Percentiles rank a stretch among this genome's conserved stretches.
These are phyloP conservation scores for Oreochromis spilurus DNA, from an alignment of 2,113 vertebrate genomes.

Conservation along the genomic window DNA sequence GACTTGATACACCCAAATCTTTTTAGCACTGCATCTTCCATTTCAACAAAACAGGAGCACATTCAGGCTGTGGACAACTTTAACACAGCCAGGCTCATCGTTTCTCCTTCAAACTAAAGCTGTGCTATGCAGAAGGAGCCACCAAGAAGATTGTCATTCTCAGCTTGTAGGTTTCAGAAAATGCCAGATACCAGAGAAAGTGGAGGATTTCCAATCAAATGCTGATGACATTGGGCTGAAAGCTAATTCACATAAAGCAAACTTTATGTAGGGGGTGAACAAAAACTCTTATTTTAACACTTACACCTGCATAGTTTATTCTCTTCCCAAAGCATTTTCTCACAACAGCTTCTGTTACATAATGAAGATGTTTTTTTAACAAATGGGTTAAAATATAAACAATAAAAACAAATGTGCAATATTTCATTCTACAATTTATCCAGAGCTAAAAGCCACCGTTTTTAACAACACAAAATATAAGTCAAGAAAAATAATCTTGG, in stretches of 20 bases:
- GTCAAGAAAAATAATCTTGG: slow-evolving; percentile 15
- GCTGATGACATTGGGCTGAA: slow-evolving; percentile 4
- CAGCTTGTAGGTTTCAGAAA: background rate
- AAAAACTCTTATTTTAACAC: slow-evolving; percentile 21
- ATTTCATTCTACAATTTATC: slow-evolving; percentile 64
- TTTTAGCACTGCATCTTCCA: background rate
- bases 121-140: slow-evolving; percentile 5
- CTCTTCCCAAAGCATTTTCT: slow-evolving; percentile 49
- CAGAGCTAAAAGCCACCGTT: slow-evolving; percentile 58
- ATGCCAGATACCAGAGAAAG: background rate
- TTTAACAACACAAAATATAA: slow-evolving; percentile 28
- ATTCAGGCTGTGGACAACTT: background rate
- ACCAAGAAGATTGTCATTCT: slow-evolving; percentile 42
- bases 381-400: slow-evolving; percentile 55
- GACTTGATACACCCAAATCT: background rate
- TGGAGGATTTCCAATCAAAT: background rate
- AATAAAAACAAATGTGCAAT: slow-evolving; percentile 64
- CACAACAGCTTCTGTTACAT: slow-evolving; percentile 53
- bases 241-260: background rate
- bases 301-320: slow-evolving; percentile 70
- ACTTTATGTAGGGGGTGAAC: background rate
- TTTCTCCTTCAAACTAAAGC: background rate
- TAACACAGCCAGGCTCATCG: background rate
- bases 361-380: slow-evolving; percentile 28
- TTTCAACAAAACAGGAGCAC: background rate